phyloP scores from a whole-genome alignment of 2,797 vertebrate species.

The Adelosebastes latens region DNA sequence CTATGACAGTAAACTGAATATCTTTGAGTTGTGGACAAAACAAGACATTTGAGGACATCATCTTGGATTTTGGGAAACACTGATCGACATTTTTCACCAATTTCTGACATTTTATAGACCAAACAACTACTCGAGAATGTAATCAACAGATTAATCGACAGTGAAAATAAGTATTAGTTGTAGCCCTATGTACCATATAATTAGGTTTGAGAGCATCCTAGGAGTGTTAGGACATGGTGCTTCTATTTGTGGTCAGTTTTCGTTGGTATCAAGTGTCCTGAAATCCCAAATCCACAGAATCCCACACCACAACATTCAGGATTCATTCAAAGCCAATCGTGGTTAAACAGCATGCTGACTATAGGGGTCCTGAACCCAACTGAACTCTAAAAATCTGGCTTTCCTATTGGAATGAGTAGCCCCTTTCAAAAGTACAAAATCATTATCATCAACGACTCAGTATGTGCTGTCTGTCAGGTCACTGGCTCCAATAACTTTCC shows the following conservation, averaged over 20 bases:
- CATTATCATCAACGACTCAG: conserved; percentile 44
- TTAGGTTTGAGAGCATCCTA: not conserved
- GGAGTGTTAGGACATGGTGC: not conserved
- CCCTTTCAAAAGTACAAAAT: conserved; percentile 44
- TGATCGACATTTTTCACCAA: no score
- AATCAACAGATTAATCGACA: no score
- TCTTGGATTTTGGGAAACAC: no score
- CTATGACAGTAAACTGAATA: no score
- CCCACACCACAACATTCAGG: not conserved
- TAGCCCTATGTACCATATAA: not conserved
- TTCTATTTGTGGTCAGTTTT: conserved; percentile 13
- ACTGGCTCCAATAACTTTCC: conserved; percentile 64
- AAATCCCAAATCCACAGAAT: not conserved
- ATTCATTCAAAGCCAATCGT: conserved; percentile 8
- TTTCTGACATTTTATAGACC: no score
- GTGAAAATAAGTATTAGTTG: no score
- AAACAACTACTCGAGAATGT: no score
- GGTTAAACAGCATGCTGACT: conserved; percentile 1
- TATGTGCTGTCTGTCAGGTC: conserved; percentile 68
- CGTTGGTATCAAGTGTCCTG: not conserved
- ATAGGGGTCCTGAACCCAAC: not conserved
- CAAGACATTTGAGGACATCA: no score
- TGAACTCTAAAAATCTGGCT: conserved; percentile 14
- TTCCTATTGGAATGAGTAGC: conserved; percentile 20
- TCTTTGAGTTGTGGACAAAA: no score